Evolutionary conservation across 2,113 vertebrate genomes (phyloP), one percentile per base, ranked within the genome.

Genomic region (Eptatretus burgeri): DNA sequence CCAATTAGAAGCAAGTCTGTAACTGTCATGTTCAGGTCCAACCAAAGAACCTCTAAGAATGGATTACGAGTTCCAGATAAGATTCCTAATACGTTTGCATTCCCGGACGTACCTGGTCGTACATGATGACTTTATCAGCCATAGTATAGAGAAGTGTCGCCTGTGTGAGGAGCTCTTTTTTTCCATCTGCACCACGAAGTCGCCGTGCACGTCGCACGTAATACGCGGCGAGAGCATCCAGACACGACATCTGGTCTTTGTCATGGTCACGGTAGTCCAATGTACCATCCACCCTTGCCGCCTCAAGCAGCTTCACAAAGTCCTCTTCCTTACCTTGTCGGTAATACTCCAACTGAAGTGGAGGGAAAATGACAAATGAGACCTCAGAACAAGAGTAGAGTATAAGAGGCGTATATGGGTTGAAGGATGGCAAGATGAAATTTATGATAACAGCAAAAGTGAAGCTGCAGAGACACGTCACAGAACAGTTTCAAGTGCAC

Each of bases 111-210:
- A 95, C 89, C 85, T 98, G 91, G 73, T 98, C 91, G 5, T 98
- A 98, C 91, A 98, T 98, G 70, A 98, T 98, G 75, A 98, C 95
- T 76, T 98, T 98, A 73, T 98, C 91, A 62, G 91, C 91, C 91
- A 98, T 98, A 1, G 91, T 98, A 66, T 98, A 98, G 20, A 98
- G 72, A 63, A 98, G 76, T 7, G 91, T 98, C 66, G 91, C 89
- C 73, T 98, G 91, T 0, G 89, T 98, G 68, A 98, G 95, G 66
- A 95, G 84, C 71, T 98, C 91, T 69, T 98, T 98, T 74, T 98
- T 98, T 68, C 85, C 84, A 76, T 98, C 91, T 73, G 95, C 95
- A 73, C 95, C 95, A 73, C 95, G 95, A 72, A 95, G 87, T 68
- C 87, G 93, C 2, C 89, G 81, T 51, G 91, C 91, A 74, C 95